These are phyloP conservation scores for Choristoneura rosaceana DNA, from an alignment of 2,888 invertebrate species.

Conservation along the genomic window DNA sequence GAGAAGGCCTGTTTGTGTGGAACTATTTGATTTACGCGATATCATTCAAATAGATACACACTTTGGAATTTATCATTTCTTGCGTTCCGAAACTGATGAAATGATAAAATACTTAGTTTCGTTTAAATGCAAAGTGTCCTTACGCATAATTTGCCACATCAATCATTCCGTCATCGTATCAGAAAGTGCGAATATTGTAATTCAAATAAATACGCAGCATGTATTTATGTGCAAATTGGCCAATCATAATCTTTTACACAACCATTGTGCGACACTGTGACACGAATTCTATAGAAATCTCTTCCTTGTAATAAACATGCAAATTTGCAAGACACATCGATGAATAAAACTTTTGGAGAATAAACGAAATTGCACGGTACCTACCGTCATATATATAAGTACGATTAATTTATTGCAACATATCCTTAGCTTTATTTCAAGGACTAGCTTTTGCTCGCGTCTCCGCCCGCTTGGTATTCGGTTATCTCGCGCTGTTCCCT, in stretches of 20 bases:
- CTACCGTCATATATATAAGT: constrained; percentile 12
- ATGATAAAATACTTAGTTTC: not conserved
- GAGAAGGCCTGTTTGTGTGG: too few relatives aligned
- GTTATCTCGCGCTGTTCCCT: too few relatives aligned
- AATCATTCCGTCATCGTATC: not conserved
- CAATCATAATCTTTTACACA: constrained; percentile 7
- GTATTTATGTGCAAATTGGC: not conserved
- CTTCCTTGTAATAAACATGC: constrained; percentile 33
- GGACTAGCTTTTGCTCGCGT: too few relatives aligned
- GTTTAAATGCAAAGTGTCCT: not conserved
- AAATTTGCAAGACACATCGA: constrained; percentile 20
- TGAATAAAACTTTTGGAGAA: constrained; percentile 27
- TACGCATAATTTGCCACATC: not conserved
- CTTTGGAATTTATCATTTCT: too few relatives aligned
- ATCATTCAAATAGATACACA: not conserved
- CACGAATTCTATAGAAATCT: constrained; percentile 30
- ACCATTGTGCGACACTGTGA: constrained; percentile 16
- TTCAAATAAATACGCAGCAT: not conserved
- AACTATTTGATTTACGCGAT: not conserved
- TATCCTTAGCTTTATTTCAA: not conserved
- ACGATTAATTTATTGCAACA: not conserved
- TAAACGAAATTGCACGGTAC: constrained; percentile 28
- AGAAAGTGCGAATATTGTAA: not conserved
- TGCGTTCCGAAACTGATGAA: not conserved
- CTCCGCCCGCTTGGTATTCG: too few relatives aligned